These are phyloP conservation scores for Momotus momota DNA, from an alignment of 2,797 vertebrate genomes.

Conservation along the genomic window DNA sequence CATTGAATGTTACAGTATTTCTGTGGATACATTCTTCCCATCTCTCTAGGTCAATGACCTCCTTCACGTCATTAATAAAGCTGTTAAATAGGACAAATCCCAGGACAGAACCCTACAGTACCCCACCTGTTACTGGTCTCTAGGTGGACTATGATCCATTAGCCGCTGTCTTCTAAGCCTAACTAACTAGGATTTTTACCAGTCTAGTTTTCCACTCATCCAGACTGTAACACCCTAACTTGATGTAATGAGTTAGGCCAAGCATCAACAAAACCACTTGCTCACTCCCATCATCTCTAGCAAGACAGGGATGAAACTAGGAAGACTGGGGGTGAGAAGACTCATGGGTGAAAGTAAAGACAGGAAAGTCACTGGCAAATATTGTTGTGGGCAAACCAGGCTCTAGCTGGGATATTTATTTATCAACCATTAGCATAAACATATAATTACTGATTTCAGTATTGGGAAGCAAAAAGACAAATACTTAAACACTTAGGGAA, in stretches of 20 bases:
- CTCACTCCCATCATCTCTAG: not conserved
- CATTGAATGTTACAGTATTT: not conserved
- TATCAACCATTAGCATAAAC: not conserved
- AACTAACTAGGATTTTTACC: not conserved
- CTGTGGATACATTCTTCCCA: not conserved
- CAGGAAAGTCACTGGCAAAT: too few relatives aligned
- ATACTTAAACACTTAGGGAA: not conserved
- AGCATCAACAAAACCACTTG: not conserved
- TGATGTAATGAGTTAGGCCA: not conserved
- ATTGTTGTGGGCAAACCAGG: too few relatives aligned
- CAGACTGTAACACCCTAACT: not conserved
- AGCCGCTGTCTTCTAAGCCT: not conserved
- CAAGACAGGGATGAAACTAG: not conserved
- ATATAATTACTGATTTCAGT: not conserved
- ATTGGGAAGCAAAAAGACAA: not conserved
- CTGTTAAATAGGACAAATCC: not conserved
- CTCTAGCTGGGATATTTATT: too few relatives aligned
- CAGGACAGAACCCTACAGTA: not conserved
- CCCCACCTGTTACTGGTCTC: not conserved
- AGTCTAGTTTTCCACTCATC: not conserved
- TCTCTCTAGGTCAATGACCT: not conserved
- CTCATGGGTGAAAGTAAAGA: too few relatives aligned
- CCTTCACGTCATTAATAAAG: not conserved
- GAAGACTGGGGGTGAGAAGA: not conserved
- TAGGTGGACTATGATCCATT: not conserved